Conservation (phyloP, 2,797 vertebrate genomes). For the Sarcophilus harrisii region DNA sequence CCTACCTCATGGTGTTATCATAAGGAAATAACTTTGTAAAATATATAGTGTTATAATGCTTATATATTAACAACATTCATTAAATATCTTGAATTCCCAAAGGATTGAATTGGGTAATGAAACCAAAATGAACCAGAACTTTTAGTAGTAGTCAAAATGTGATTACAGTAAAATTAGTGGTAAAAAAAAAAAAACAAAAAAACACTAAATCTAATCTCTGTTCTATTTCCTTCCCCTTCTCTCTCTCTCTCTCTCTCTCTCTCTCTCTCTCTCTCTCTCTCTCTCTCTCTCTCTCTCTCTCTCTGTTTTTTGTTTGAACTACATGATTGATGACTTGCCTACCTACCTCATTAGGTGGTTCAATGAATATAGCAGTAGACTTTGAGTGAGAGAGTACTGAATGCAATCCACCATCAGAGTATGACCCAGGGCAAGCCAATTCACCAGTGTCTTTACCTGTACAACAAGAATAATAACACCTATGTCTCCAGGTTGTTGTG, state of each 20-base stretch:
- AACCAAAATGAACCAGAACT: not conserved
- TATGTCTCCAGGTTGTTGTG: not conserved
- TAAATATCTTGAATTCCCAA: not conserved
- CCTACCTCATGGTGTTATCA: not conserved
- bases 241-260: not conserved
- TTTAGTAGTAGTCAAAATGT: not conserved
- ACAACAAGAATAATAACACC: not conserved
- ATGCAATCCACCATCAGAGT: not conserved
- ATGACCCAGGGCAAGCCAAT: not conserved
- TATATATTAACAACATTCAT: not conserved
- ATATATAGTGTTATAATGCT: not conserved
- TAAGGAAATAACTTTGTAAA: not conserved
- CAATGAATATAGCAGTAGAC: not conserved
- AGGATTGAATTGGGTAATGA: not conserved
- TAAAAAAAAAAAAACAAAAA: not conserved
- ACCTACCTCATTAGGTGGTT: not conserved
- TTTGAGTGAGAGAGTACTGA: not conserved
- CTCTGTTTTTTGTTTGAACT: not conserved
- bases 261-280: not conserved
- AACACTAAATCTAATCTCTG: not conserved
- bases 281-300: too few relatives aligned
- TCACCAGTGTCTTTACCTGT: not conserved
- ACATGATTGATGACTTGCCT: not conserved
- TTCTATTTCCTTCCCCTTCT: not conserved
- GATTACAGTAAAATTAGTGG: not conserved